Evolutionary conservation across 2,888 invertebrate species (phyloP).

Genomic region (Eretmocerus hayati): DNA sequence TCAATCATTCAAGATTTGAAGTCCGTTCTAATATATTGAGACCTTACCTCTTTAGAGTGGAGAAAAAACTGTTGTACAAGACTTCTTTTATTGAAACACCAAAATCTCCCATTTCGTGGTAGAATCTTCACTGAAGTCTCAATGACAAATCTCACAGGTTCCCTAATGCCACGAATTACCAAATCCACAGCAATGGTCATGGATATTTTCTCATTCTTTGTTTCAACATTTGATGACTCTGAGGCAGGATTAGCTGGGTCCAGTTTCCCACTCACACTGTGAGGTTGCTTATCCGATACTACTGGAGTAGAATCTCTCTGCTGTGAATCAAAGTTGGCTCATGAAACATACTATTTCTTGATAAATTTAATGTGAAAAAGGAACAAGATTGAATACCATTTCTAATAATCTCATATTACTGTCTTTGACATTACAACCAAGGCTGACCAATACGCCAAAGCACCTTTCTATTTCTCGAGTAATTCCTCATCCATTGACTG

Average conservation of each 20-base stretch:
- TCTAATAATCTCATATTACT: slow-evolving; percentile 94
- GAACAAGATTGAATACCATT: too few relatives aligned
- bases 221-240: slow-evolving; percentile 74
- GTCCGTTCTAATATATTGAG: too few relatives aligned
- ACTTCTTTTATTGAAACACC: slow-evolving; percentile 83
- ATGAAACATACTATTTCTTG: too few relatives aligned
- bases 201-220: slow-evolving; percentile 73
- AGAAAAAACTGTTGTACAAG: slow-evolving; percentile 88
- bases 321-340: slow-evolving; percentile 27
- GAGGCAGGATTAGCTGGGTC: slow-evolving; percentile 80
- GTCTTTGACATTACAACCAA: slow-evolving; percentile 87
- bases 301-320: slow-evolving; percentile 37
- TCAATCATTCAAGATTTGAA: slow-evolving; percentile 56
- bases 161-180: slow-evolving; percentile 85
- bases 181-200: slow-evolving; percentile 95
- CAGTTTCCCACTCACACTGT: slow-evolving; percentile 70
- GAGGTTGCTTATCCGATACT: slow-evolving; percentile 39
- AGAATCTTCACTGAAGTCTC: slow-evolving; percentile 90
- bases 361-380: too few relatives aligned
- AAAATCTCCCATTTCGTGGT: slow-evolving; percentile 84
- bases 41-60: slow-evolving; percentile 75
- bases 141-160: slow-evolving; percentile 87
- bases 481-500: slow-evolving; percentile 55
- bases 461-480: slow-evolving; percentile 81
- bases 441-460: slow-evolving; percentile 86